Evolutionary conservation across 2,888 invertebrate genomes (phyloP), one percentile per base, ranked within the genome.

Genomic region (Agapostemon virescens): DNA sequence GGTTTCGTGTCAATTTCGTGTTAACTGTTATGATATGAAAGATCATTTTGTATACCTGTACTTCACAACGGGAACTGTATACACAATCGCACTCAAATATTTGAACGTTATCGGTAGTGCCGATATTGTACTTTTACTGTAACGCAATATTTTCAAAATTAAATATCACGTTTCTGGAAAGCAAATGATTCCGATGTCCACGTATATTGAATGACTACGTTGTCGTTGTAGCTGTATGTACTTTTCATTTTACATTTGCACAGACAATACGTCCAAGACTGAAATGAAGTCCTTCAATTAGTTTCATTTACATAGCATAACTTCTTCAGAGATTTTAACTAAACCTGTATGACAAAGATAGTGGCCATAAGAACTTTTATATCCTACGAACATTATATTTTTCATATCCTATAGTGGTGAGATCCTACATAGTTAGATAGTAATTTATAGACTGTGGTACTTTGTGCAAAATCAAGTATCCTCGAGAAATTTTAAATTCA

Each of bases 1-100:
- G 64, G 69, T 69, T 36, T 38, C 67, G 30, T 40, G 67, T 61
- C 77, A 33, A 74, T 77, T 76, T 68, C 78, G 30, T 23, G 69
- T 78, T 64, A 66, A 76, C 66, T 6, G 52, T 26, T 52, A 15
- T 11, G 13, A 52, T 23, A 11, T 52, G 23, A 52, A 52, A 52
- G 13, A 23, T 52, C n/a, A 23, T 11, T 23, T 13, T 3, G 5
- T 23, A 1, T 23, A 11, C 0, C 9, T 11, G 9, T 13, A 23
- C 40, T 40, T 40, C 7, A 13, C 13, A 23, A 23, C 5, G 23
- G 5, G 23, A 15, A 23, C 52, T 26, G 23, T 52, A 55, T 9
- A 55, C 13, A n/a, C 20, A 45, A 55, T 55, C 52, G 1, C 15
- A 55, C 6, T 55, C 23, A 55, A 55, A 55, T 55, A 26, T 15